These are phyloP conservation scores for Tipula helvola DNA, from an alignment of 2,888 invertebrate species.

Conservation along the genomic window DNA sequence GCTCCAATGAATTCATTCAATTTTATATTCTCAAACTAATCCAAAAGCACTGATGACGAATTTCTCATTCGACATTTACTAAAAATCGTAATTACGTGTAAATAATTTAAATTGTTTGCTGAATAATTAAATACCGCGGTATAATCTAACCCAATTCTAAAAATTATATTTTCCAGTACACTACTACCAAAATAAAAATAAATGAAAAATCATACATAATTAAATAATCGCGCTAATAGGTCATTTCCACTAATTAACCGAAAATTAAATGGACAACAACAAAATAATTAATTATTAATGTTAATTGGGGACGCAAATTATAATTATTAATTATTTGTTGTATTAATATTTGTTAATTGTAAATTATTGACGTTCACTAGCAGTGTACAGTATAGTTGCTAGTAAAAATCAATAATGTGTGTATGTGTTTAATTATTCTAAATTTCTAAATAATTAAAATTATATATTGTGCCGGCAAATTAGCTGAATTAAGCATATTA, in stretches of 20 bases:
- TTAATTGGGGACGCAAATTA: neutral
- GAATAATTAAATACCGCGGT: too few species aligned
- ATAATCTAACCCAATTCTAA: too few species aligned
- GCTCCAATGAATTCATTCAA: too few species aligned
- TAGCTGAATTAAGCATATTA: neutral
- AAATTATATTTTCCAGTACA: too few species aligned
- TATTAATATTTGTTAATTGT: neutral
- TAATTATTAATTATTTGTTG: neutral
- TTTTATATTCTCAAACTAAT: too few species aligned
- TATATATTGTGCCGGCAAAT: neutral
- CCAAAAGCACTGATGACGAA: too few species aligned
- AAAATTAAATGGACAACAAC: neutral
- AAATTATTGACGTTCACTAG: neutral
- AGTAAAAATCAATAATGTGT: neutral
- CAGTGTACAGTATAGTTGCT: neutral
- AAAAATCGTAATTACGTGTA: too few species aligned
- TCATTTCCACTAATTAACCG: neutral
- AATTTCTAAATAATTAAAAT: too few species aligned
- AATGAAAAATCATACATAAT: neutral
- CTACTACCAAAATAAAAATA: too few species aligned
- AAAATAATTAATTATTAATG: neutral
- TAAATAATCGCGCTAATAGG: neutral
- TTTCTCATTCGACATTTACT: too few species aligned
- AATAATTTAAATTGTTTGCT: too few species aligned
- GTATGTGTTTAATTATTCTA: neutral